Evolutionary conservation across 1,140 invertebrate genomes (phyloP).

Genomic region (Pseudomyrmex sp.): DNA sequence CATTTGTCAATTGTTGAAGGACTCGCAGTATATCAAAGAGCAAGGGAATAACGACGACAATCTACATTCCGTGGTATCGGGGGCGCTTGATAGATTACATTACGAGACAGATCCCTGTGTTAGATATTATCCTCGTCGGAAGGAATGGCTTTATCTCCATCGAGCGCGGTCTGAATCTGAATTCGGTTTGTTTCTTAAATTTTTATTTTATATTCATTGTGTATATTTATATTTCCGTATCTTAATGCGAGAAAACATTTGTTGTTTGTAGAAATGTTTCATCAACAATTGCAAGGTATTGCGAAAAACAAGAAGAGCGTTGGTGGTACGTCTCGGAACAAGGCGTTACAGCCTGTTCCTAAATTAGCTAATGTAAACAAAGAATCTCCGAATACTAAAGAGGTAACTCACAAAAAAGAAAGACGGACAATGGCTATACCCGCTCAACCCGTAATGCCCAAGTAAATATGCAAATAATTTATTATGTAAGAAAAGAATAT

Average conservation of each 20-base stretch:
- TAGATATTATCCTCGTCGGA: conserved; percentile 94
- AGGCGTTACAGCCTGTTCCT: conserved; percentile 74
- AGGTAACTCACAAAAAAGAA: conserved; percentile 80
- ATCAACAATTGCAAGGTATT: conserved; percentile 88
- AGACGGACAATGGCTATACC: conserved; percentile 77
- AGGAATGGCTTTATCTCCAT: conserved; percentile 97
- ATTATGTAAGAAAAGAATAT: neutral
- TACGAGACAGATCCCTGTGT: conserved; percentile 96
- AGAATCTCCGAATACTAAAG: conserved; percentile 81
- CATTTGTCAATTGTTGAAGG: conserved; percentile 93
- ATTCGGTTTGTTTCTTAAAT: conserved; percentile 76
- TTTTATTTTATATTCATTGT: conserved; percentile 22
- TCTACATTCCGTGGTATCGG: conserved; percentile 94
- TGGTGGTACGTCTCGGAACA: conserved; percentile 81
- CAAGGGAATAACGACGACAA: conserved; percentile 88
- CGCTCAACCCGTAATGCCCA: conserved; percentile 76
- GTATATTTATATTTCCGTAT: too few species aligned
- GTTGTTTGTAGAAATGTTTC: conserved; percentile 83
- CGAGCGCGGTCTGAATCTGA: conserved; percentile 87
- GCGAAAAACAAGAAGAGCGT: conserved; percentile 86
- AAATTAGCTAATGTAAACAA: conserved; percentile 78
- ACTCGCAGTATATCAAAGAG: conserved; percentile 93
- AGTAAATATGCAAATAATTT: conserved; percentile 65
- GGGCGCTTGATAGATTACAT: conserved; percentile 94
- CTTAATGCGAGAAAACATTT: neutral